Conservation (phyloP, 2,797 vertebrate genomes). For the Brachymystax lenok region DNA sequence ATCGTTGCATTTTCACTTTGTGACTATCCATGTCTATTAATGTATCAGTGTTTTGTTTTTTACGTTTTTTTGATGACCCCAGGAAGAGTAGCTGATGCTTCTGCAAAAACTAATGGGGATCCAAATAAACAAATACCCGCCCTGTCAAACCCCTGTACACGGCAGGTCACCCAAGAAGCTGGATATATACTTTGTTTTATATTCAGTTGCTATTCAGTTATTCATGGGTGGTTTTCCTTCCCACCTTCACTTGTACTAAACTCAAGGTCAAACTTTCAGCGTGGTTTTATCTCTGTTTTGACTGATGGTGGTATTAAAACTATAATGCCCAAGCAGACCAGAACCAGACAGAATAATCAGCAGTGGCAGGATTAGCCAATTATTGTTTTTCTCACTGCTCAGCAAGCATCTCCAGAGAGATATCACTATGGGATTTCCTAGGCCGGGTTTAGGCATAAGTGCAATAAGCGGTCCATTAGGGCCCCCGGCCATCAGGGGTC, state of each 20-base stretch:
- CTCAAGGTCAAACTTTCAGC: conserved; percentile 20
- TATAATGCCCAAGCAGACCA: conserved; percentile 61
- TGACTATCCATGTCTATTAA: too few species aligned
- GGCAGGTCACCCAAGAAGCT: neutral
- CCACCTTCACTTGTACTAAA: neutral
- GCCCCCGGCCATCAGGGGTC: too few species aligned
- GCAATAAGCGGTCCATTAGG: too few species aligned
- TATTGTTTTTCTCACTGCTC: conserved; percentile 59
- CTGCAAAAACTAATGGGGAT: too few species aligned
- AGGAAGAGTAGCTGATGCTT: too few species aligned
- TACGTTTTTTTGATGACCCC: too few species aligned
- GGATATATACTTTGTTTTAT: conserved; percentile 12
- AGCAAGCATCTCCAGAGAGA: conserved; percentile 2
- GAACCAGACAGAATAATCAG: conserved; percentile 53
- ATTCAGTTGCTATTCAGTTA: neutral
- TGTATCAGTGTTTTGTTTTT: too few species aligned
- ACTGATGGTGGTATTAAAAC: conserved; percentile 74
- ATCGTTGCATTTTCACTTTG: too few species aligned
- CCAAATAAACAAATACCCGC: neutral
- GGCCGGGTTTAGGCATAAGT: too few species aligned
- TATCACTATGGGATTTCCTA: neutral
- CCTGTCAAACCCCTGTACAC: neutral
- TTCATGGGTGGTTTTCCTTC: neutral
- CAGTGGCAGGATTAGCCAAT: conserved; percentile 77
- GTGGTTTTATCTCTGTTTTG: conserved; percentile 43